Evolutionary conservation across 2,113 vertebrate species (phyloP), one percentile per base, ranked within the genome.

Genomic region (Chamaetylas fuelleborni): DNA sequence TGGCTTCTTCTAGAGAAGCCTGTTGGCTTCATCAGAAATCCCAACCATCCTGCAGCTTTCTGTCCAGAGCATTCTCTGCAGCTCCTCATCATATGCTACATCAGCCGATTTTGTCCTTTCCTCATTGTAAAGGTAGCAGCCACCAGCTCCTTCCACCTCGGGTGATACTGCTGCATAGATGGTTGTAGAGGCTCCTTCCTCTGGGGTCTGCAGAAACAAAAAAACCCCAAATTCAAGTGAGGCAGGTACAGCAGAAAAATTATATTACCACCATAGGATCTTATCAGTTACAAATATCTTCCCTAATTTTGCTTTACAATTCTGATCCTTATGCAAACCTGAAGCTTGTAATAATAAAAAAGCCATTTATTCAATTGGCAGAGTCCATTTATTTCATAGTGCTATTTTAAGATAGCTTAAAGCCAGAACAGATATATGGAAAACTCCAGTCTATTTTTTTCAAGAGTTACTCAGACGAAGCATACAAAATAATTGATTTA

Each of bases 111-210:
- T 90, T 19, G 86, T 98, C 92, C 97, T 98, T 38, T 96, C 65
- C 50, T 99, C 98, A 16, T 99, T 99, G 96, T 98, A 98, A 51
- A 99, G 96, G 97, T 99, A 99, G 67, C 97, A 98, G 81, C 98
- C 96, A 0, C 99, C 98, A 8, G 97, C 90, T 2, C 98, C 99
- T 90, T 99, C 99, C 95, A 99, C 86, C 71, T 98, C 97, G 0
- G 98, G 92, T 0, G 98, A 85, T 3, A 97, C 97, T 0, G 98
- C 98, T 1, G 98, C 98, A 15, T 98, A 98, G 71, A 99, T 57
- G 6, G 97, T 93, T 0, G 98, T 98, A 73, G 98, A 98, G 5
- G 99, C 98, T 33, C 99, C 99, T 92, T 99, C 98, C 5, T 98
- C 98, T 26, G 99, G 98, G 42, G 97, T 99, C 99, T 99, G 96